Evolutionary conservation across 2,888 invertebrate species (phyloP).

Genomic region (Drosophila differens): DNA sequence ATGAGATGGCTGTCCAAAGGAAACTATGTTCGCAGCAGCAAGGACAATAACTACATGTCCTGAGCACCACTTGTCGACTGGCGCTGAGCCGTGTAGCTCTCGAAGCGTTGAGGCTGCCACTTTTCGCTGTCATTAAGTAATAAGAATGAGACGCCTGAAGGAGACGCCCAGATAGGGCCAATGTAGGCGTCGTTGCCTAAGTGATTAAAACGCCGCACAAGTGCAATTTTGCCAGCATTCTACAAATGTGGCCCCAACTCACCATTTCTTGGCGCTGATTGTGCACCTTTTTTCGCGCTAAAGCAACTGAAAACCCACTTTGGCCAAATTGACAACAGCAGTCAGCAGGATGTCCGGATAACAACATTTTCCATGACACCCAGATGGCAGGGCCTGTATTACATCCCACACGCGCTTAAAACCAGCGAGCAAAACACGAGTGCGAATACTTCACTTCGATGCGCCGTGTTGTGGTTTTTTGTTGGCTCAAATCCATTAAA

Average conservation of each 20-base stretch:
- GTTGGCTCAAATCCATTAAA: slow-evolving; percentile 75
- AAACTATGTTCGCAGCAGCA: slow-evolving; percentile 26
- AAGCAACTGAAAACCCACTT: slow-evolving; percentile 85
- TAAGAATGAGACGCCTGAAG: slow-evolving; percentile 58
- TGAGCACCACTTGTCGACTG: slow-evolving; percentile 65
- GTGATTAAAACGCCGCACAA: slow-evolving; percentile 82
- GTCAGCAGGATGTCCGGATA: slow-evolving; percentile 69
- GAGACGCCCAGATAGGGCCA: slow-evolving; percentile 69
- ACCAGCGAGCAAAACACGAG: slow-evolving; percentile 65
- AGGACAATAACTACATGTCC: slow-evolving; percentile 28
- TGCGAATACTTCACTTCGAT: slow-evolving; percentile 84
- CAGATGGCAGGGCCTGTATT: slow-evolving; percentile 32
- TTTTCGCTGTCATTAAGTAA: slow-evolving; percentile 82
- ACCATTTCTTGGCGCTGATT: slow-evolving; percentile 32
- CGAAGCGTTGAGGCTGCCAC: slow-evolving; percentile 68
- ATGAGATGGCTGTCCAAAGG: slow-evolving; percentile 52
- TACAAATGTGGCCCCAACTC: slow-evolving; percentile 1
- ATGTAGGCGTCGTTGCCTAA: slow-evolving; percentile 73
- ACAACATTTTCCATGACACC: slow-evolving; percentile 65
- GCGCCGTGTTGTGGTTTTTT: slow-evolving; percentile 58
- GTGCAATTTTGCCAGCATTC: slow-evolving; percentile 62
- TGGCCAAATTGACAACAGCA: slow-evolving; percentile 83
- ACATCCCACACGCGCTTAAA: slow-evolving; percentile 63
- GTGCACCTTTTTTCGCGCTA: slow-evolving; percentile 79
- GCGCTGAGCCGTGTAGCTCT: slow-evolving; percentile 62